Conservation (phyloP, 1,140 invertebrate genomes). For the Leptopilina boulardi region DNA sequence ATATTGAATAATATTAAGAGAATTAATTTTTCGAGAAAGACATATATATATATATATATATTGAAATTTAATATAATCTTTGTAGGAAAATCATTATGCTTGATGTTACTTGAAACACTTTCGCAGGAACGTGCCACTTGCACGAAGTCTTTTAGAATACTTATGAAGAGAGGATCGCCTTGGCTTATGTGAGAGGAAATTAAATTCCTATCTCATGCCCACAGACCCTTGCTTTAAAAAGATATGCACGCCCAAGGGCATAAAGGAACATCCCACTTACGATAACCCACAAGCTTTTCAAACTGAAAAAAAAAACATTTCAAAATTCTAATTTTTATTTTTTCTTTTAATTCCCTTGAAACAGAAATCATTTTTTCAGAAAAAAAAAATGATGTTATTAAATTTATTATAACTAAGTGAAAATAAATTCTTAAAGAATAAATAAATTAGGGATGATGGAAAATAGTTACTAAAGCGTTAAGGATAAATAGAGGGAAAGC, state of each 20-base stretch:
- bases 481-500: too few relatives aligned
- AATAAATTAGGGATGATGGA: too few relatives aligned
- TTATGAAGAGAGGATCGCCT: constrained; percentile 49
- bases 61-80: constrained; percentile 51
- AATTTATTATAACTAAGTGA: too few relatives aligned
- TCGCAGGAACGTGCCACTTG: constrained; percentile 41
- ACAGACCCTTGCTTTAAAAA: constrained; percentile 12
- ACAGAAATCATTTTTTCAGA: too few relatives aligned
- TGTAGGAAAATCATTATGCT: constrained; percentile 54
- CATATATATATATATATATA: constrained; percentile 43
- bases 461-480: too few relatives aligned
- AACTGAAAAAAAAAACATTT: too few relatives aligned
- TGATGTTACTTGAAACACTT: constrained; percentile 59
- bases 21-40: constrained; percentile 41
- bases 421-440: too few relatives aligned
- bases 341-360: too few relatives aligned
- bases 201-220: constrained; percentile 25
- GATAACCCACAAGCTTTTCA: not conserved
- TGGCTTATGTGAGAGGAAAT: constrained; percentile 19
- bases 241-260: not conserved
- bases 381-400: too few relatives aligned
- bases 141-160: constrained; percentile 52
- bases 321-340: too few relatives aligned
- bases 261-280: not conserved
- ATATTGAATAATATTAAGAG: not conserved